These are phyloP conservation scores for Protophormia terraenovae DNA, from an alignment of 2,888 invertebrate genomes.

Conservation along the genomic window DNA sequence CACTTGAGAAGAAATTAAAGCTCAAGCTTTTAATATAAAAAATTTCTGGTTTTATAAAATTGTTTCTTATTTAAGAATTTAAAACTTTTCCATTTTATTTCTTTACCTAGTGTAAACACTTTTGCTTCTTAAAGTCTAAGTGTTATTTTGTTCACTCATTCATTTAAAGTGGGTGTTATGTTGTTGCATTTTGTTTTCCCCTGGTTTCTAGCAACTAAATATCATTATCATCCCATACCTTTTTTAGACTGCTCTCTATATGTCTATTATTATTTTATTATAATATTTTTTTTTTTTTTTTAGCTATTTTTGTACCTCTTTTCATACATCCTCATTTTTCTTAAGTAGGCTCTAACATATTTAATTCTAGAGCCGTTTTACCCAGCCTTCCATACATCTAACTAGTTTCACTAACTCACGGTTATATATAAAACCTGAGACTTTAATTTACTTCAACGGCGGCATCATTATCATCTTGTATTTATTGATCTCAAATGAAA, in stretches of 20 bases:
- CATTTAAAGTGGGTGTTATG: conserved; percentile 44
- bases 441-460: conserved; percentile 62
- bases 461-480: conserved; percentile 52
- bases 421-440: neutral
- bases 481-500: conserved; percentile 58
- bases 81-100: neutral
- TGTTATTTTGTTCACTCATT: conserved; percentile 37
- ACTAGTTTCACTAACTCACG: neutral
- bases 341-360: conserved; percentile 67
- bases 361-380: conserved; percentile 30
- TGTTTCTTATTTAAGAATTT: neutral
- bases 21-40: no score
- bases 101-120: conserved; percentile 21
- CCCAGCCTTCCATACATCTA: neutral
- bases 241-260: conserved; percentile 38
- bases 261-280: conserved; percentile 54
- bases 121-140: neutral
- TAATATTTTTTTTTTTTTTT: neutral
- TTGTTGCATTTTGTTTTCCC: conserved; percentile 1
- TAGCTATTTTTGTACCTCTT: neutral
- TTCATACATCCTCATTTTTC: conserved; percentile 29
- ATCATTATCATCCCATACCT: neutral
- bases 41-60: no score
- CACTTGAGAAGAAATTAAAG: conserved; percentile 8
- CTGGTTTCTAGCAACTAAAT: neutral